phyloP scores from a whole-genome alignment of 1,140 invertebrate species.

The Cotesia glomerata region DNA sequence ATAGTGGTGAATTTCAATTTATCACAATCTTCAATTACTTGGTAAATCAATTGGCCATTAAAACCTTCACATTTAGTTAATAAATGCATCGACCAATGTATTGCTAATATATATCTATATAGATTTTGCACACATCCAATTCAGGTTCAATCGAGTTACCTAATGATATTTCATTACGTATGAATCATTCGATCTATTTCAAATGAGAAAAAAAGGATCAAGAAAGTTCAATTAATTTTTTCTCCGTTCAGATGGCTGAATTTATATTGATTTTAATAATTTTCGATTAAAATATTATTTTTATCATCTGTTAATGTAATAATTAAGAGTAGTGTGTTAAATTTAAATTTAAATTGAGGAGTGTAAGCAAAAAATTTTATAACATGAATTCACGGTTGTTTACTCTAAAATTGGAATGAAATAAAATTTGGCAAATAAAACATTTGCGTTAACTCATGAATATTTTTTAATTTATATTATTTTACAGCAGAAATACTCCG shows the following conservation, averaged over 20 bases:
- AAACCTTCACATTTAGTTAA: background rate
- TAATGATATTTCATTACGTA: background rate
- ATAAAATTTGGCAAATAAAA: too few relatives aligned
- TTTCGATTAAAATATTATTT: background rate
- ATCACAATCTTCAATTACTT: too few relatives aligned
- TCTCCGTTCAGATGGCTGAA: background rate
- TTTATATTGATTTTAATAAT: background rate
- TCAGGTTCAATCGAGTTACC: background rate
- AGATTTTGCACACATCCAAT: background rate
- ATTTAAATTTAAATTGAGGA: too few relatives aligned
- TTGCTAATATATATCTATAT: background rate
- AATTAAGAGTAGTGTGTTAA: too few relatives aligned
- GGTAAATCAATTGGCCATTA: background rate
- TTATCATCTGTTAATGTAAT: background rate
- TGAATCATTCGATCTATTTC: background rate
- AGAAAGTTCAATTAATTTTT: background rate
- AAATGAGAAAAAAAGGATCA: background rate
- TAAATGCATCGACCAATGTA: slow-evolving; percentile 2
- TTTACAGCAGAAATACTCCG: too few relatives aligned
- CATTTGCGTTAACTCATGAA: too few relatives aligned
- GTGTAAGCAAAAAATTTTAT: too few relatives aligned
- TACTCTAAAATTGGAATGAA: too few relatives aligned
- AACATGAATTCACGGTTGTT: too few relatives aligned
- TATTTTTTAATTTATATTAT: too few relatives aligned
- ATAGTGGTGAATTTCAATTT: too few relatives aligned